Conservation (phyloP, 2,888 invertebrate genomes). For the Agonopterix arenella region DNA sequence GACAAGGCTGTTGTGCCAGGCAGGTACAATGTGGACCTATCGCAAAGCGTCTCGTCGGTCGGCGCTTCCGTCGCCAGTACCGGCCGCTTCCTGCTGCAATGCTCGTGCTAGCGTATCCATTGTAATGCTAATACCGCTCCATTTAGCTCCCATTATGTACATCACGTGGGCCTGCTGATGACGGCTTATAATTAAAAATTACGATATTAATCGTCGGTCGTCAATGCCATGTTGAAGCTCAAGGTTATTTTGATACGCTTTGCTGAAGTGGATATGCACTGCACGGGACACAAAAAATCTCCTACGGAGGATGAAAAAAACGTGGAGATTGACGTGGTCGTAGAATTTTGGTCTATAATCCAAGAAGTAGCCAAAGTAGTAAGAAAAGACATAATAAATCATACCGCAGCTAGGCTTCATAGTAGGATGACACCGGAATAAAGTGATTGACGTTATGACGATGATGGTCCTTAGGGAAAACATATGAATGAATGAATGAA, state of each 20-base stretch:
- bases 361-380: too few relatives aligned
- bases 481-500: too few relatives aligned
- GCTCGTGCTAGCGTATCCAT: conserved; percentile 10
- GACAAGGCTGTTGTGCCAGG: conserved; percentile 1
- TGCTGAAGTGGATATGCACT: too few relatives aligned
- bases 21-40: not conserved
- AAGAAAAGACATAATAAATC: too few relatives aligned
- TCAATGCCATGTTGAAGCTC: not conserved
- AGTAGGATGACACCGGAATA: too few relatives aligned
- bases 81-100: conserved; percentile 8
- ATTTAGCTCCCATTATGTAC: conserved; percentile 35
- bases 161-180: conserved; percentile 17
- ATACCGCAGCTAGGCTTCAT: too few relatives aligned
- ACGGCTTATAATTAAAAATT: conserved; percentile 2
- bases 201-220: not conserved
- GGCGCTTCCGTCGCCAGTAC: conserved; percentile 22
- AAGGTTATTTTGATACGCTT: not conserved
- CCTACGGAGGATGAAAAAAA: too few relatives aligned
- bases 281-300: too few relatives aligned
- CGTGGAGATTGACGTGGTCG: too few relatives aligned
- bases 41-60: conserved; percentile 9
- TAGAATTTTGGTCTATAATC: too few relatives aligned
- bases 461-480: too few relatives aligned
- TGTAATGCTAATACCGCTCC: conserved; percentile 45
- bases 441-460: too few relatives aligned